phyloP scores from a whole-genome alignment of 2,797 vertebrate species.

The Nannoperca australis region DNA sequence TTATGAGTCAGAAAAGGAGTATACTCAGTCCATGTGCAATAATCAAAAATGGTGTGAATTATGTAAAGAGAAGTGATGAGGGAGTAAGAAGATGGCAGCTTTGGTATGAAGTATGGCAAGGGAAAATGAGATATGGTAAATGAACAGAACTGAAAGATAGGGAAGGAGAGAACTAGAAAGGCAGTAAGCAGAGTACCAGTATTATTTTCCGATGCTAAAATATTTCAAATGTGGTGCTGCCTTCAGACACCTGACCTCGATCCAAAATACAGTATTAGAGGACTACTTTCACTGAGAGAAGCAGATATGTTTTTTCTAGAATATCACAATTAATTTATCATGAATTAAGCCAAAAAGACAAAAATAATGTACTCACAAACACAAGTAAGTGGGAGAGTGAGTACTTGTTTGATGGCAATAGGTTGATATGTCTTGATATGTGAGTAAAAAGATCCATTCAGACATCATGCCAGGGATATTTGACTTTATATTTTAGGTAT shows the following conservation, averaged over 20 bases:
- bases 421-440: background rate
- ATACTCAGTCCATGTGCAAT: background rate
- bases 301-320: background rate
- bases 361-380: background rate
- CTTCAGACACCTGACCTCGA: background rate
- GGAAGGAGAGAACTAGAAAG: background rate
- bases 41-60: conserved; percentile 8
- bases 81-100: conserved; percentile 12
- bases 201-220: background rate
- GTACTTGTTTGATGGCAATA: background rate
- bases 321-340: conserved; percentile 10
- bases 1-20: background rate
- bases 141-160: background rate
- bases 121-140: background rate
- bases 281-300: background rate
- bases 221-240: background rate
- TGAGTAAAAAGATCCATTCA: background rate
- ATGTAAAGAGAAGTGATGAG: background rate
- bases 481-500: background rate
- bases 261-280: background rate
- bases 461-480: background rate
- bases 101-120: conserved; percentile 1
- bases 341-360: background rate
- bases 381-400: background rate
- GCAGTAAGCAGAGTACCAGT: too few species aligned